These are phyloP conservation scores for Pseudolycoriella hygida DNA, from an alignment of 2,888 invertebrate genomes.

Conservation along the genomic window DNA sequence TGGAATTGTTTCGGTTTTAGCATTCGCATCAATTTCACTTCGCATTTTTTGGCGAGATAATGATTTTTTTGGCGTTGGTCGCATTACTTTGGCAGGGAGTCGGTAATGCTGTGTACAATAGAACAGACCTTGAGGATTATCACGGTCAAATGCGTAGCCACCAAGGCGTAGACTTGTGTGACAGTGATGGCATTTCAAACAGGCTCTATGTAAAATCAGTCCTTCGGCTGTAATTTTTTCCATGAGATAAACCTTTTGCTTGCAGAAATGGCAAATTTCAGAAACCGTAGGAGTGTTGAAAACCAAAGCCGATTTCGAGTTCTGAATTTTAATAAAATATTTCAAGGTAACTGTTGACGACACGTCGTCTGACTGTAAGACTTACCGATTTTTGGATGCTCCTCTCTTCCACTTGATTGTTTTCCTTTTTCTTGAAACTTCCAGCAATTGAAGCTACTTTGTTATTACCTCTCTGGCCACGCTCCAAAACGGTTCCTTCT, in stretches of 20 bases:
- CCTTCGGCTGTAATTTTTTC: conserved; percentile 82
- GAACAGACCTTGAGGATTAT: conserved; percentile 46
- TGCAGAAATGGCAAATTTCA: conserved; percentile 75
- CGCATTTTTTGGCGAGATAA: conserved; percentile 5
- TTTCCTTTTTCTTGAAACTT: conserved; percentile 36
- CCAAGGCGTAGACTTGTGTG: conserved; percentile 62
- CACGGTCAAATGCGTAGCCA: conserved; percentile 53
- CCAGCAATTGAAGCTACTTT: conserved; percentile 82
- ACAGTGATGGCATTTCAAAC: conserved; percentile 90
- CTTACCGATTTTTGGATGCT: conserved; percentile 29
- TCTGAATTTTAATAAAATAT: conserved; percentile 23
- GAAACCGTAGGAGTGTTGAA: conserved; percentile 48
- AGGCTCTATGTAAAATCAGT: conserved; percentile 77
- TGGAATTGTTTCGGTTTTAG: neutral
- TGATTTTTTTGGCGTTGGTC: conserved; percentile 18
- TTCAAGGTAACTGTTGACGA: conserved; percentile 1
- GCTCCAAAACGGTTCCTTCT: conserved; percentile 55
- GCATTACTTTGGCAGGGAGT: conserved; percentile 35
- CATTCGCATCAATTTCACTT: conserved; percentile 1
- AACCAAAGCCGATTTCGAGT: conserved; percentile 37
- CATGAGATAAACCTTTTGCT: conserved; percentile 82
- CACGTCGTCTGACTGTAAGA: conserved; percentile 14
- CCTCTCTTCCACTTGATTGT: conserved; percentile 22
- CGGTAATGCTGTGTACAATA: conserved; percentile 62
- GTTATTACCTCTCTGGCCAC: conserved; percentile 42